Percentiles rank a stretch among this genome's conserved stretches.
phyloP scores from a whole-genome alignment of 2,888 invertebrate species.

The Stegophylla sp. region DNA sequence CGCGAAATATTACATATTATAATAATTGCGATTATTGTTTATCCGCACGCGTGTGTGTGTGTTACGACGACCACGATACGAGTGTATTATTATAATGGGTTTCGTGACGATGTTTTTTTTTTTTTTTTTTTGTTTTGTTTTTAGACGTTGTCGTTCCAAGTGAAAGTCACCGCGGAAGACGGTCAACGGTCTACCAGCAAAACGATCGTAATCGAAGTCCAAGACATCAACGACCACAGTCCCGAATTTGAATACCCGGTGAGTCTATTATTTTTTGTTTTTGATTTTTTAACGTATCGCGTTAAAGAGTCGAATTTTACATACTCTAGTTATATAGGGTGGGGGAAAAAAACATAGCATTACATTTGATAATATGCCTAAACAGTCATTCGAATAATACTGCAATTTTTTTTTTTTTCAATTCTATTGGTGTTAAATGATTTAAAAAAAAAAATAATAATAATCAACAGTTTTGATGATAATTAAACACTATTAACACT shows the following conservation, averaged over 20 bases:
- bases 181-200: slow-evolving; percentile 64
- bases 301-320: background rate
- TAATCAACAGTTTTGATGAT: too few relatives aligned
- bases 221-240: slow-evolving; percentile 80
- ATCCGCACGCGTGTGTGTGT: too few relatives aligned
- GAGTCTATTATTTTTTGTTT: slow-evolving; percentile 61
- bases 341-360: too few relatives aligned
- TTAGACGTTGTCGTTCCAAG: slow-evolving; percentile 66
- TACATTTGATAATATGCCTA: too few relatives aligned
- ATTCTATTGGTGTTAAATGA: too few relatives aligned
- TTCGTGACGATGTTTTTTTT: slow-evolving; percentile 56
- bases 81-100: background rate
- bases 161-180: slow-evolving; percentile 65
- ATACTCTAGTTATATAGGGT: too few relatives aligned
- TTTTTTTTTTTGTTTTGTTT: too few relatives aligned
- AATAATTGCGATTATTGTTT: background rate
- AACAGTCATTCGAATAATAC: too few relatives aligned
- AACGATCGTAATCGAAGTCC: slow-evolving; percentile 66
- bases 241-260: slow-evolving; percentile 71
- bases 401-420: too few relatives aligned
- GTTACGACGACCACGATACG: background rate
- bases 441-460: too few relatives aligned
- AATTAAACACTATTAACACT: too few relatives aligned
- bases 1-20: too few relatives aligned
- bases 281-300: background rate